Conservation (phyloP, 2,797 vertebrate genomes). For the Sebastes paucispinis region DNA sequence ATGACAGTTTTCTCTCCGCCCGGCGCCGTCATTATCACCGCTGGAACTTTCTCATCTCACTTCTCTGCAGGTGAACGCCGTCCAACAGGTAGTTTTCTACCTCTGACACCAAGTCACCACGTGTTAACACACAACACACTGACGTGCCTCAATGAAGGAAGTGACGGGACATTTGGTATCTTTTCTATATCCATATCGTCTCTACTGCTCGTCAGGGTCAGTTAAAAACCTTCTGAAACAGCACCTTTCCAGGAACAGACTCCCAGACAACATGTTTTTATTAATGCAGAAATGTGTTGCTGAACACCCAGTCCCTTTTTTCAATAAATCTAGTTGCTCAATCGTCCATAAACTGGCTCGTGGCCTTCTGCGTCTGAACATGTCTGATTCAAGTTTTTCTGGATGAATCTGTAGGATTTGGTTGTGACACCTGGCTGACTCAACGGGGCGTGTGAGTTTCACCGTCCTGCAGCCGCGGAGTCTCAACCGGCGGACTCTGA, state of each 20-base stretch:
- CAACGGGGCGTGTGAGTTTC: constrained; percentile 1
- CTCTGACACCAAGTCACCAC: background rate
- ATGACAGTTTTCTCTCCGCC: background rate
- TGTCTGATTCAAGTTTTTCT: background rate
- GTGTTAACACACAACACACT: background rate
- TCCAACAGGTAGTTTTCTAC: background rate
- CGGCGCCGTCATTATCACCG: background rate
- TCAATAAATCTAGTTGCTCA: background rate
- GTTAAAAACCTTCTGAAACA: background rate
- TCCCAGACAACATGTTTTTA: background rate
- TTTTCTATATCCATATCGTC: too few species aligned
- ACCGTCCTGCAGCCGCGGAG: background rate
- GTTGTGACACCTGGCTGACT: constrained; percentile 22
- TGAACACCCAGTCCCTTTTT: background rate
- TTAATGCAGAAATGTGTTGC: background rate
- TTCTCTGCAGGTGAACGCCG: background rate
- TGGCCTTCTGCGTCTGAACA: background rate
- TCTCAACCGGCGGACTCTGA: background rate
- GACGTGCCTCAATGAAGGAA: too few species aligned
- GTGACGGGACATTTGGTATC: too few species aligned
- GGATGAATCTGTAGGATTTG: background rate
- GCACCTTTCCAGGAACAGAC: background rate
- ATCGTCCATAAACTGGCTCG: background rate
- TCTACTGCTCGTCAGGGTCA: accelerated
- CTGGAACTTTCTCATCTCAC: constrained; percentile 14